Base-by-base conservation (phyloP, 2,113 vertebrate genomes). In the Athene cunicularia region DNA sequence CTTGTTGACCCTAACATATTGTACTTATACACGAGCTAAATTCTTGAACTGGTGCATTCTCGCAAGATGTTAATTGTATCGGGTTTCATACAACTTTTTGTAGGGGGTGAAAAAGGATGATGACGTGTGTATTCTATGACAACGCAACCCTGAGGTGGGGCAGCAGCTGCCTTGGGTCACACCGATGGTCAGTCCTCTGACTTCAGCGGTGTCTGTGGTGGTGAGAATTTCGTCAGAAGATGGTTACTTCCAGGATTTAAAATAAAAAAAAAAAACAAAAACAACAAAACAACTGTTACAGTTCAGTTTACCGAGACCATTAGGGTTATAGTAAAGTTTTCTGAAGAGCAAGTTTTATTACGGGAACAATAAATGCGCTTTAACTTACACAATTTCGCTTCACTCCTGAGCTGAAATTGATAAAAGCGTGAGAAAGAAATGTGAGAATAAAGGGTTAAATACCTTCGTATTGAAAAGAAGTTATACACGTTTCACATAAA, bases 311-410 rank as follows among this genome's bases (percentile, higher is more conserved):
- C 7, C 60, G 53, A 56, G 26, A 47, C 32, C 20, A 5, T 27
- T 74, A 70, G 27, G 47, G 8, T 50, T 74, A 3, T 1, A 30
- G 45, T 30, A 35, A 49, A 18, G 19, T 62, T 85, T 92, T 92
- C 52, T 37, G n/a, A 58, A 35, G 50, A n/a, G 17, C 0, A 1
- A 4, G 3, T 76, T 86, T 91, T 74, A 20, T 58, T 63, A 4
- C 10, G 21, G 20, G 17, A 32, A n/a, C 28, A 41, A n/a, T 45
- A 55, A 75, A 53, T 13, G 6, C 45, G 9, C 43, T 83, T 10
- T n/a, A 32, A 22, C 20, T 88, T 49, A 8, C 4, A 20, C 2
- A 3, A 6, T 24, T 62, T 0, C 0, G 3, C 37, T 73, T 94
- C 14, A 45, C 8, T 12, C 20, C 6, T 0, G 4, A 76, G 18